These are phyloP conservation scores for Oopsacas minuta DNA, from an alignment of 37 sponge, comb jelly and placozoan species.

Conservation along the genomic window DNA sequence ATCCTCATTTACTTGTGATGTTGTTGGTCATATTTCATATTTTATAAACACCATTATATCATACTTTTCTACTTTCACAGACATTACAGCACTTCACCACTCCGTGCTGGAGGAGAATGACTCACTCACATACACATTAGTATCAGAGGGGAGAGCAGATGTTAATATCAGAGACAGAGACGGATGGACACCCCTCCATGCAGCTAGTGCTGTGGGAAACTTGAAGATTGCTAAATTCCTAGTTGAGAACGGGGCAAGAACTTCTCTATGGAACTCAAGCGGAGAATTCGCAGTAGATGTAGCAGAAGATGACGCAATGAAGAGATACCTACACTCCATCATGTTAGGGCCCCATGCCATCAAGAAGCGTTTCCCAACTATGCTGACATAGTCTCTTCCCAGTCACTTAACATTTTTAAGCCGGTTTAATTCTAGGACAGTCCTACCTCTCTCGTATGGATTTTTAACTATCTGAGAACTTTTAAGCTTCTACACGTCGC, in stretches of 20 bases:
- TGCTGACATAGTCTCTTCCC: background rate
- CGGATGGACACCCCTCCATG: conserved; percentile 74
- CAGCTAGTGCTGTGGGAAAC: conserved; percentile 74
- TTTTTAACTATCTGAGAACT: background rate
- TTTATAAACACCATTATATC: too few species aligned
- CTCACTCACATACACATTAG: conserved; percentile 47
- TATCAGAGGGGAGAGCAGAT: conserved; percentile 48
- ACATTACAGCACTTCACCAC: conserved; percentile 64
- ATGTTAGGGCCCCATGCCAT: conserved; percentile 50
- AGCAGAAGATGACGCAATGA: conserved; percentile 52
- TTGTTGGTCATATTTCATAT: too few species aligned
- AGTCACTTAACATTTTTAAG: conserved; percentile 14
- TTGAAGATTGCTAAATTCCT: conserved; percentile 68
- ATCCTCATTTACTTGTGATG: too few species aligned
- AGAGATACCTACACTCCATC: conserved; percentile 43
- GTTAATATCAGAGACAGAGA: conserved; percentile 47
- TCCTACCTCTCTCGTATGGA: background rate
- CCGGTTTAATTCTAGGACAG: background rate
- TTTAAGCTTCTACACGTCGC: conserved; percentile 4
- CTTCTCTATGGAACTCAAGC: conserved; percentile 50
- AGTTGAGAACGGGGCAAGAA: conserved; percentile 61
- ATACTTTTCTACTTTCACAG: too few species aligned
- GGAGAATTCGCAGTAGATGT: conserved; percentile 78
- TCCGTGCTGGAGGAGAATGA: conserved; percentile 71
- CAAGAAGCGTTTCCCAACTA: conserved; percentile 16